phyloP scores from a whole-genome alignment of 92 coral and sea anemone genomes.

The Bergia sp. region DNA sequence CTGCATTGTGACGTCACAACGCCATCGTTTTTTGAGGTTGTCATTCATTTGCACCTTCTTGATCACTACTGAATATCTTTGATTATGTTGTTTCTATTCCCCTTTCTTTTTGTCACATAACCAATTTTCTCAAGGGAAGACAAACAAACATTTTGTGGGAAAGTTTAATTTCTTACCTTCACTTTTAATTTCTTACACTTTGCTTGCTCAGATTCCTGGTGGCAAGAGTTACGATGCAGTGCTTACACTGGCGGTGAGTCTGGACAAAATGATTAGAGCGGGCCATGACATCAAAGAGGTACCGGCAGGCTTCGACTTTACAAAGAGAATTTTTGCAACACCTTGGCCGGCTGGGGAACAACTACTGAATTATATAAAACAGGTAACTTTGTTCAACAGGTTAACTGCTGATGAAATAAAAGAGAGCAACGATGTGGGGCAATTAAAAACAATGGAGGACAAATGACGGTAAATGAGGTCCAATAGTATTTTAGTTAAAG shows the following conservation, averaged over 20 bases:
- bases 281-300: constrained; percentile 50
- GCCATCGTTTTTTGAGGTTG: too few species aligned
- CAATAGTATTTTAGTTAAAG: too few species aligned
- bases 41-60: too few species aligned
- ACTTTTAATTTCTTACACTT: too few species aligned
- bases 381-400: constrained; percentile 37
- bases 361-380: constrained; percentile 58
- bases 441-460: background rate
- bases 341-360: constrained; percentile 62
- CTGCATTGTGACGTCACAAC: too few species aligned
- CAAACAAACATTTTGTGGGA: too few species aligned
- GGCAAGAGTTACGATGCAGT: constrained; percentile 68
- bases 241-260: constrained; percentile 54
- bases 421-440: background rate
- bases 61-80: too few species aligned
- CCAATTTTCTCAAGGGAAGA: too few species aligned
- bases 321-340: constrained; percentile 7
- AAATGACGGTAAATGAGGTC: background rate
- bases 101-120: too few species aligned
- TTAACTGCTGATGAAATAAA: background rate
- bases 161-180: too few species aligned
- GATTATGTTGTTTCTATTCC: too few species aligned
- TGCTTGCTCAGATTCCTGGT: constrained; percentile 50
- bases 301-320: constrained; percentile 61
- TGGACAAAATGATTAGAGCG: constrained; percentile 58